Evolutionary conservation across 1,140 invertebrate species (phyloP).

Genomic region (Palaemon carinicauda): DNA sequence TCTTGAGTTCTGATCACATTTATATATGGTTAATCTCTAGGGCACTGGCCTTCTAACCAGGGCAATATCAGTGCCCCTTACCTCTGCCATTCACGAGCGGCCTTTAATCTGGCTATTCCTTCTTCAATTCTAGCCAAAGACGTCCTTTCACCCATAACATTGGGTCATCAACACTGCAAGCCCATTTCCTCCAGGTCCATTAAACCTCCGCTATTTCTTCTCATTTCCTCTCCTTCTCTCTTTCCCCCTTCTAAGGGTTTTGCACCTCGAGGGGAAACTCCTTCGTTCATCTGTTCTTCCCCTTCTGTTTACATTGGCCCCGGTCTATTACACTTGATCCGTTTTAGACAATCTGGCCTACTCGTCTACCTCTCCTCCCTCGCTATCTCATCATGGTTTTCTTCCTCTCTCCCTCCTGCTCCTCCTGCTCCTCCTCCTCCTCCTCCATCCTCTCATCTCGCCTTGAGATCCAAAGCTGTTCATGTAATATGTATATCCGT

Average conservation of each 20-base stretch:
- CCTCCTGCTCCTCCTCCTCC: neutral
- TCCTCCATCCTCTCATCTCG: neutral
- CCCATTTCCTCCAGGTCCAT: too few relatives aligned
- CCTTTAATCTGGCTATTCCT: too few relatives aligned
- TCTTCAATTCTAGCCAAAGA: too few relatives aligned
- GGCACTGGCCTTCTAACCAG: too few relatives aligned
- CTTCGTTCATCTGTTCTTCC: neutral
- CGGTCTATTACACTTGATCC: slow-evolving; percentile 43
- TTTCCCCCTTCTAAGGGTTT: neutral
- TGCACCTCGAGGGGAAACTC: neutral
- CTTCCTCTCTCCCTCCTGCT: neutral
- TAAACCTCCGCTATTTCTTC: neutral
- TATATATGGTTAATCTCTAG: too few relatives aligned
- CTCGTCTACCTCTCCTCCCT: neutral
- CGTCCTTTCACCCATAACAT: too few relatives aligned
- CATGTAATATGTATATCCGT: too few relatives aligned
- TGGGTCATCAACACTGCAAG: too few relatives aligned
- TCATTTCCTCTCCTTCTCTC: neutral
- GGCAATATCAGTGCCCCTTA: too few relatives aligned
- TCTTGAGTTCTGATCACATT: too few relatives aligned
- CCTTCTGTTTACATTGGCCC: slow-evolving; percentile 29
- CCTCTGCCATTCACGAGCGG: too few relatives aligned
- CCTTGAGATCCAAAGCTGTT: too few relatives aligned
- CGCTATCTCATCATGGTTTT: neutral
- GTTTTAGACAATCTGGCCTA: slow-evolving; percentile 31